A percentile compares a stretch with the other conserved stretches of the same genome.
Evolutionary conservation across 1,140 invertebrate genomes (phyloP).

Genomic region (Triops longicaudatus): DNA sequence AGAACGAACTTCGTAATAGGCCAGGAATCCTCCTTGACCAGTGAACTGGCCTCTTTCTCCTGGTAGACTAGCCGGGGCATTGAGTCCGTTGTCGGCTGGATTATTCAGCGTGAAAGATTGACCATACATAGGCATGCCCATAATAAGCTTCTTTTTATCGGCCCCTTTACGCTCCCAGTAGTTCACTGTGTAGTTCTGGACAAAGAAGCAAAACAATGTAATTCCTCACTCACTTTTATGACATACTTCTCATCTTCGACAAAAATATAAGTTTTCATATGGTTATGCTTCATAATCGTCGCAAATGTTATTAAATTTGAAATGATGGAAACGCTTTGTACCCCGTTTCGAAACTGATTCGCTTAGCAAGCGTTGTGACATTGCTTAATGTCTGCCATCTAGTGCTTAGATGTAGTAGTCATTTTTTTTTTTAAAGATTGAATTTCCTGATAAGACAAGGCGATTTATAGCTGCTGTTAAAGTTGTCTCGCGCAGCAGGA

Average conservation of each 20-base stretch:
- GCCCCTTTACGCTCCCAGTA: slow-evolving; percentile 81
- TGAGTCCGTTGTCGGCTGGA: slow-evolving; percentile 54
- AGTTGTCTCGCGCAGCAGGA: not conserved
- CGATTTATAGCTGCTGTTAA: not conserved
- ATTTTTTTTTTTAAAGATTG: no score
- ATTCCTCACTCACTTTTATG: no score
- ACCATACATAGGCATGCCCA: slow-evolving; percentile 86
- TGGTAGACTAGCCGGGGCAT: slow-evolving; percentile 62
- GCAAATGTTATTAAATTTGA: no score
- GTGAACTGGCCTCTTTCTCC: slow-evolving; percentile 71
- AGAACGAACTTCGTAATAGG: slow-evolving; percentile 67
- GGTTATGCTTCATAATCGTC: no score
- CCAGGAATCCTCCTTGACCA: slow-evolving; percentile 64
- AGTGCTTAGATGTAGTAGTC: no score
- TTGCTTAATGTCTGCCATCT: no score
- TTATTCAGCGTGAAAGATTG: slow-evolving; percentile 66
- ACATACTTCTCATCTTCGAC: not conserved
- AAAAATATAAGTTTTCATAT: no score
- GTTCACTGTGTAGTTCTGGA: slow-evolving; percentile 64
- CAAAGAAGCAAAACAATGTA: slow-evolving; percentile 32
- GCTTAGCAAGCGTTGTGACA: no score
- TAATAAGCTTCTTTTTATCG: slow-evolving; percentile 64
- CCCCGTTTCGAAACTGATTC: no score
- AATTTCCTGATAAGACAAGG: not conserved
- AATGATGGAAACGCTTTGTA: no score